Evolutionary conservation across 2,888 invertebrate species (phyloP), one percentile per base, ranked within the genome.

Genomic region (Myopa testacea): DNA sequence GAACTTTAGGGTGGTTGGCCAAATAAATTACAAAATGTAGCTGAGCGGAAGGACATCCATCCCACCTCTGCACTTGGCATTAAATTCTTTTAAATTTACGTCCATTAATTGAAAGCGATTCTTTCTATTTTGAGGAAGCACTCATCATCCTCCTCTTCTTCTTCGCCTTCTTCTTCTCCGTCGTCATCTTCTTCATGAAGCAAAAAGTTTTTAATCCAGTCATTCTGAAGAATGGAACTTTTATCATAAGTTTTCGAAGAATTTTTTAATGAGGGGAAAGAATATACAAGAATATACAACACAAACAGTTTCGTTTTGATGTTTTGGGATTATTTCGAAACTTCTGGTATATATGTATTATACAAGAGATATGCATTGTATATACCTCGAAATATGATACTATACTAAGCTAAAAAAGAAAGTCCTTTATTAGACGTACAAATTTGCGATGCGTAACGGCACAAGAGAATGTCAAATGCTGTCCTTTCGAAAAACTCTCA

Each of bases 21-120:
- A 63, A 63, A 74, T 74, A 74, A 74, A 65, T 74, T 65, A 74
- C 37, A 74, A 74, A 62, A 58, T 74, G 37, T 52, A 60, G 45
- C 73, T 34, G 37, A 62, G 38, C 62, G 34, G 60, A 62, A 63
- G 19, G 26, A 45, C 38, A 58, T 45, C 34, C 62, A 37, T 16
- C 52, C 45, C 4, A 26, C 26, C 40, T 26, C 26, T 73, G 45
- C 50, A 45, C 14, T 62, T 62, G 60, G 73, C 73, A 73, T 74
- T 65, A 50, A 74, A 45, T 74, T 74, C 65, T 74, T 65, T 74
- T 52, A 63, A 63, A 50, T 60, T 74, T 50, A 26, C 26, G 63
- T 74, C 50, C 34, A 63, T 19, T 65, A 74, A 74, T 74, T 74
- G 74, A 74, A 74, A 65, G 63, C 26, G 45, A 74, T 52, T 52